These are phyloP conservation scores for Sinocyclocheilus anshuiensis DNA, from an alignment of 2,113 vertebrate genomes.

Conservation along the genomic window DNA sequence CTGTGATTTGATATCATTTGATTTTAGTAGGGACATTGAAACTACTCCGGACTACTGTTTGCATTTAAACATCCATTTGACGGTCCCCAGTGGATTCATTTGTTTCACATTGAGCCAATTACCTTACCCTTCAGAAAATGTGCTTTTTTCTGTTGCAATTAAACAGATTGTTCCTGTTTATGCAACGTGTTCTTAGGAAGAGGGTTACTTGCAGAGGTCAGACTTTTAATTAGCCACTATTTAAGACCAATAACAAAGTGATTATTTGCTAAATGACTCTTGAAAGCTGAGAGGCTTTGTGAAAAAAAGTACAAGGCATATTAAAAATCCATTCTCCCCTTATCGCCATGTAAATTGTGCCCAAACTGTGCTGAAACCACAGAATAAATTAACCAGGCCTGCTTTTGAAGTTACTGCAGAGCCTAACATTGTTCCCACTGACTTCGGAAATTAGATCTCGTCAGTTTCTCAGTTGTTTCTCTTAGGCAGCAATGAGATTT, in stretches of 20 bases:
- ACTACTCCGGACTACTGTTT: conserved; percentile 88
- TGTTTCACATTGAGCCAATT: conserved; percentile 93
- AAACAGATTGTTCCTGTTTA: conserved; percentile 97
- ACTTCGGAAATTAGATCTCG: conserved; percentile 39
- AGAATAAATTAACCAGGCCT: conserved; percentile 56
- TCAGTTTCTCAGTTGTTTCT: conserved; percentile 16
- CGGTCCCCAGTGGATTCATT: conserved; percentile 91
- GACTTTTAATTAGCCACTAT: conserved; percentile 90
- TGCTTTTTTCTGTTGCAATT: conserved; percentile 81
- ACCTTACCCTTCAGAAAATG: conserved; percentile 73
- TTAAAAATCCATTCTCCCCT: conserved; percentile 47
- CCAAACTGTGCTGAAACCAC: conserved; percentile 45
- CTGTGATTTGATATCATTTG: conserved; percentile 92
- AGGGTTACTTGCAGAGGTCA: conserved; percentile 85
- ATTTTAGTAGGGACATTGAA: conserved; percentile 87
- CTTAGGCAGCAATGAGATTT: background rate
- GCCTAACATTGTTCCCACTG: conserved; percentile 52
- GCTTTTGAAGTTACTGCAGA: conserved; percentile 64
- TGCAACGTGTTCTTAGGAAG: conserved; percentile 89
- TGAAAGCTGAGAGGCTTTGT: conserved; percentile 61
- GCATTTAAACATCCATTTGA: conserved; percentile 94
- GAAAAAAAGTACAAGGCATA: conserved; percentile 36
- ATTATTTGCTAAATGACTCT: conserved; percentile 87
- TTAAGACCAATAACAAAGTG: conserved; percentile 92
- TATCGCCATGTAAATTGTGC: conserved; percentile 44